Percentiles rank a stretch among this genome's conserved stretches.
These are phyloP conservation scores for Melanostigma gelatinosum DNA, from an alignment of 2,113 vertebrate genomes.

Conservation along the genomic window DNA sequence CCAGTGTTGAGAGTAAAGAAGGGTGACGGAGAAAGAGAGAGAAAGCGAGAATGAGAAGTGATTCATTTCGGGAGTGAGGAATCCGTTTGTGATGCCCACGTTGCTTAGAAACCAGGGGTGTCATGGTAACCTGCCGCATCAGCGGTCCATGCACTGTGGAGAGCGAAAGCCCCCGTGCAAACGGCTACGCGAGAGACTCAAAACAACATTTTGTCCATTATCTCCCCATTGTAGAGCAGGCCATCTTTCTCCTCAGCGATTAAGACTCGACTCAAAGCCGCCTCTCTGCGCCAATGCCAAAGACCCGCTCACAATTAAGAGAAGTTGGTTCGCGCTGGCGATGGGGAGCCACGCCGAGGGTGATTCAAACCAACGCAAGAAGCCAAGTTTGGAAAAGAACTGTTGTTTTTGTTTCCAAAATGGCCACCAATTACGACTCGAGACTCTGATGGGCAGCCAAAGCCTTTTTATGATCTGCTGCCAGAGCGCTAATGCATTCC, in stretches of 20 bases:
- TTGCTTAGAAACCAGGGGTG: constrained; percentile 66
- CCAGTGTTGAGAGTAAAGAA: background rate
- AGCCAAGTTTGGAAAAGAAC: constrained; percentile 48
- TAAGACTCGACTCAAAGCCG: constrained; percentile 18
- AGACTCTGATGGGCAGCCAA: constrained; percentile 59
- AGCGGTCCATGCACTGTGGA: constrained; percentile 27
- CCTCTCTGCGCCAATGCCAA: background rate
- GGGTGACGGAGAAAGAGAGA: background rate
- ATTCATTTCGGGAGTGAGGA: constrained; percentile 42
- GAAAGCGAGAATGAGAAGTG: background rate
- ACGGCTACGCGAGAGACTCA: constrained; percentile 28
- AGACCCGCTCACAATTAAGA: constrained; percentile 40
- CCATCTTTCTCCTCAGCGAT: constrained; percentile 38
- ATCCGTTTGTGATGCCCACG: constrained; percentile 61
- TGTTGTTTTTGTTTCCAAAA: constrained; percentile 64
- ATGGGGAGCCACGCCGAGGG: constrained; percentile 13
- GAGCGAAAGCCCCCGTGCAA: constrained; percentile 33
- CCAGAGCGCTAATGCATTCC: constrained; percentile 68
- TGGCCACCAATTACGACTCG: constrained; percentile 37
- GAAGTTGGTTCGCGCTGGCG: constrained; percentile 16
- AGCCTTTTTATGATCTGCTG: constrained; percentile 55
- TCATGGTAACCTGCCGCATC: constrained; percentile 69
- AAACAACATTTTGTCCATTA: constrained; percentile 45
- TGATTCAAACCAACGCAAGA: constrained; percentile 44
- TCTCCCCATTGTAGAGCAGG: constrained; percentile 3